These are phyloP conservation scores for Byasa hedistus DNA, from an alignment of 2,888 invertebrate genomes.

Conservation along the genomic window DNA sequence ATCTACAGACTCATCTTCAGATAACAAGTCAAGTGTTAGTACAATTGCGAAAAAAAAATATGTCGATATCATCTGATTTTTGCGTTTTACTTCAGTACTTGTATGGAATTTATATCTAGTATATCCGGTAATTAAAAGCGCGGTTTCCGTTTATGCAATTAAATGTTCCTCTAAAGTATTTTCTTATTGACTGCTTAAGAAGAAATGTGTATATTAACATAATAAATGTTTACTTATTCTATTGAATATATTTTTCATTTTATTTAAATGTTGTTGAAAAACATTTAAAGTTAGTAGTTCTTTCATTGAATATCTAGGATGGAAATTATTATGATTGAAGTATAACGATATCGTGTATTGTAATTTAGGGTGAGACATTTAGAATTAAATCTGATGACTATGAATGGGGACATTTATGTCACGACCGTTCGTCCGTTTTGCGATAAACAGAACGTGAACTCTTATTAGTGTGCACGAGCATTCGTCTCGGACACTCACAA, in stretches of 20 bases:
- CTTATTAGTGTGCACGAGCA: slow-evolving; percentile 19
- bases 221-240: no score
- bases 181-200: neutral
- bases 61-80: neutral
- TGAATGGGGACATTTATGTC: slow-evolving; percentile 28
- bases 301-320: slow-evolving; percentile 16
- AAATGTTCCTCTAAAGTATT: neutral
- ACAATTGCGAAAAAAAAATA: neutral
- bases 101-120: neutral
- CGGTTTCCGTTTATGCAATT: neutral
- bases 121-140: neutral
- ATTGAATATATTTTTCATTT: no score
- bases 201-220: no score
- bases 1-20: no score
- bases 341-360: slow-evolving; percentile 4
- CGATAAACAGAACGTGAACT: slow-evolving; percentile 47
- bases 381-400: slow-evolving; percentile 16
- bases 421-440: slow-evolving; percentile 28
- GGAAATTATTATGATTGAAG: neutral
- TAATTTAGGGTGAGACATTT: slow-evolving; percentile 25
- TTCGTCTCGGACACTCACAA: slow-evolving; percentile 13
- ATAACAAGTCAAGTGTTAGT: no score
- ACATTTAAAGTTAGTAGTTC: neutral
- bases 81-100: neutral
- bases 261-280: neutral